Base-by-base conservation (phyloP, 1,140 invertebrate genomes). In the Solenopsis fugax region DNA sequence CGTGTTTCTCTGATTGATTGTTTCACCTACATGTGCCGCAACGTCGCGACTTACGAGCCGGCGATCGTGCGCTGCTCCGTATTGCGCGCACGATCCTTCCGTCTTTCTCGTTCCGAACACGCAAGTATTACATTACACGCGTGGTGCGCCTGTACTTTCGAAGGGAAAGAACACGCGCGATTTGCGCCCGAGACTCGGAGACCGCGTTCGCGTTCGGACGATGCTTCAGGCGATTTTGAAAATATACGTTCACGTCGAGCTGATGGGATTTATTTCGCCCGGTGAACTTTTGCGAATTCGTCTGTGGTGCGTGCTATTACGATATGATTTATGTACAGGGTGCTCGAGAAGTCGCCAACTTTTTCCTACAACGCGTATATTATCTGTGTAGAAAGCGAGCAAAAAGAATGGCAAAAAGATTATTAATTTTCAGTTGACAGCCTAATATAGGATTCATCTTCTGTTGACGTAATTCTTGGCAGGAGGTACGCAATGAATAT, bases 1-100 rank as follows among this genome's bases (percentile, higher is more conserved):
- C 80, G 80, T 69, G 41, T 82, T 82, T 82, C 67, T 82, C 80
- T 73, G 67, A 82, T 82, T 82, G 80, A 82, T 82, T 60, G 24
- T 60, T 58, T 82, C 80, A 73, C 67, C 69, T 73, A 60, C 41
- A 48, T 58, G 45, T 41, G 65, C 37, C 50, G 64, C 54, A 72
- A 72, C 24, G 24, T 82, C 67, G 12, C 80, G 18, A 60, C 56
- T 73, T 60, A 45, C 54, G 65, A 73, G 6, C 3, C 34, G 24
- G 34, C 64, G 21, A 45, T 56, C 37, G 18, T 45, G 34, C 24
- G 13, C 18, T 24, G 18, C 75, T 21, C 12, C 16, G 24, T 62
- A 69, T 29, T 48, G 34, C 50, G 21, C 65, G 21, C n/a, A 16
- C 64, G 24, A 56, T 82, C 24, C 37, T 82, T 82, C 78, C 50